Evolutionary conservation across 2,113 vertebrate species (phyloP).

Genomic region (Brienomyrus brachyistius): DNA sequence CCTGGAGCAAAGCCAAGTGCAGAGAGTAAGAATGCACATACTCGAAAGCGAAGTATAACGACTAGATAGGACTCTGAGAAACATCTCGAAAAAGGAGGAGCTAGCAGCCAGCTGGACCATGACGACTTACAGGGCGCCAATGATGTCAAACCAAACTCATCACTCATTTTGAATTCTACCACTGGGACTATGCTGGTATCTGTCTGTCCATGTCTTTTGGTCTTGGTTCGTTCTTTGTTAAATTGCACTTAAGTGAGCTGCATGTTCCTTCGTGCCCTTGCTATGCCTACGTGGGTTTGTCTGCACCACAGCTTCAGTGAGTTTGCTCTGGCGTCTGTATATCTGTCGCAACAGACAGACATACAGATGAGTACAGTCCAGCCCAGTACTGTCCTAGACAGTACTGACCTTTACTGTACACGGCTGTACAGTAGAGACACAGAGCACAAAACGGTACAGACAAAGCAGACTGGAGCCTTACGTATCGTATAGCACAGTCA

Average conservation of each 20-base stretch:
- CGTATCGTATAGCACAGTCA: neutral
- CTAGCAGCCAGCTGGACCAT: neutral
- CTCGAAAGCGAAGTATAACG: neutral
- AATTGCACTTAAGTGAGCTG: neutral
- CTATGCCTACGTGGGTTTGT: neutral
- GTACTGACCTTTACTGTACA: neutral
- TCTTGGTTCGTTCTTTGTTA: neutral
- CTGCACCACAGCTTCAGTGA: neutral
- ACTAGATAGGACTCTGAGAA: neutral
- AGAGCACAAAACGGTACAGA: neutral
- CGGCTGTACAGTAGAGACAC: constrained; percentile 14
- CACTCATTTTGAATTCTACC: neutral
- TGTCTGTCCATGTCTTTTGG: constrained; percentile 22
- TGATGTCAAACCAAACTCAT: neutral
- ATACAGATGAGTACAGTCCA: constrained; percentile 7
- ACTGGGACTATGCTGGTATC: neutral
- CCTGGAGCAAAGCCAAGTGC: constrained; percentile 49
- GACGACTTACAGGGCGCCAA: neutral
- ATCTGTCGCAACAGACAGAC: neutral
- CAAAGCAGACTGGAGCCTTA: neutral
- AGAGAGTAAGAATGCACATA: constrained; percentile 21
- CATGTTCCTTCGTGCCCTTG: constrained; percentile 8
- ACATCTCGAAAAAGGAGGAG: neutral
- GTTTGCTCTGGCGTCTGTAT: constrained; percentile 10
- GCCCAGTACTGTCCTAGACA: neutral